phyloP scores from a whole-genome alignment of 2,113 vertebrate species.

The Girardinichthys multiradiatus region DNA sequence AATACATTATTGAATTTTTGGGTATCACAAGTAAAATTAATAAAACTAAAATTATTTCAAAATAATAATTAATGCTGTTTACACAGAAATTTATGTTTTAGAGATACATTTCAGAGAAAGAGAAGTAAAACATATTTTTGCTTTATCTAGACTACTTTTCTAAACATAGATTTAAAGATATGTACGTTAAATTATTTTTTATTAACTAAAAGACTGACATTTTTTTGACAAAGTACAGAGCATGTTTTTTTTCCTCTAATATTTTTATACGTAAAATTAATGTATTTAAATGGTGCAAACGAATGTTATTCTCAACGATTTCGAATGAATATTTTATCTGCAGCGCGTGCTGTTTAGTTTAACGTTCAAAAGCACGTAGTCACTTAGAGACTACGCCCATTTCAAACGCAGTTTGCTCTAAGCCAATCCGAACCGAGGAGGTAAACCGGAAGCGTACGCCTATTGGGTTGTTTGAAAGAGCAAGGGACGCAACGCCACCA shows the following conservation, averaged over 20 bases:
- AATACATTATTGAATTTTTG: too few relatives aligned
- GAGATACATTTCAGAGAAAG: too few relatives aligned
- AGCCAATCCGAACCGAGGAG: constrained; percentile 66
- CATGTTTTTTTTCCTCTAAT: background rate
- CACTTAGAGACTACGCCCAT: constrained; percentile 8
- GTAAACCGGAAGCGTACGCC: background rate
- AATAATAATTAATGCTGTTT: too few relatives aligned
- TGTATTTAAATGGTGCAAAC: background rate
- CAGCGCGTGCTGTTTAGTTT: background rate
- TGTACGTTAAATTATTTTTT: too few relatives aligned
- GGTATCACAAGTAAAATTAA: too few relatives aligned
- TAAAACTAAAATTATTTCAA: too few relatives aligned
- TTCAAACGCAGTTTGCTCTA: accelerated
- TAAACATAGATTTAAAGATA: too few relatives aligned
- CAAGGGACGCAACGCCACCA: constrained; percentile 17
- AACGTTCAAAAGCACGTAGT: constrained; percentile 41
- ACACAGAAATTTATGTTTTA: too few relatives aligned
- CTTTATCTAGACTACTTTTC: too few relatives aligned
- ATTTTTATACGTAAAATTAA: background rate
- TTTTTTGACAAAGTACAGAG: too few relatives aligned
- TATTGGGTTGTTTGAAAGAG: constrained; percentile 80
- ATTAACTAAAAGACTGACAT: too few relatives aligned
- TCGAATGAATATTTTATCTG: background rate
- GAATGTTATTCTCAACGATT: background rate
- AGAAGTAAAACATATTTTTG: too few relatives aligned